A percentile compares a stretch with the other conserved stretches of the same genome.
Conservation (phyloP, 2,113 vertebrate species). For the Pelecanoides urinatrix region DNA sequence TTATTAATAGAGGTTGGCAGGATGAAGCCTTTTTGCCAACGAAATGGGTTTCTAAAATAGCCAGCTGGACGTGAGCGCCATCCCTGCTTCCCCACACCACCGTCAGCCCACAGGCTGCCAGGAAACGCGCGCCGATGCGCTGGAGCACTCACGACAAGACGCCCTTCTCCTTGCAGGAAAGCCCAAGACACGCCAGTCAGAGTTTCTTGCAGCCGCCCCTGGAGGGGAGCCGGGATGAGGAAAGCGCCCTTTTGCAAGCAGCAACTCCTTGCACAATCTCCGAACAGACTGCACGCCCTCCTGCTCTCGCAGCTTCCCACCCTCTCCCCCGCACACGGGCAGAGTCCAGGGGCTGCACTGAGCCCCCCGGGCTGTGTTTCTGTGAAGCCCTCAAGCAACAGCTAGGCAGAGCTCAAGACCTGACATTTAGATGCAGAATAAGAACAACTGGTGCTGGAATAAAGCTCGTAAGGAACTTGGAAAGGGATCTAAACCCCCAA, state of each 20-base stretch:
- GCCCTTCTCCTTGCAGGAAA: neutral
- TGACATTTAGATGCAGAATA: fast-evolving
- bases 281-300: neutral
- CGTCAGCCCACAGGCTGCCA: neutral
- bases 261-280: neutral
- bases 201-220: neutral
- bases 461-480: fast-evolving
- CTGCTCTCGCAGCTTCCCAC: neutral
- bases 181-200: neutral
- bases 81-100: fast-evolving
- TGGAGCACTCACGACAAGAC: neutral
- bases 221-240: neutral
- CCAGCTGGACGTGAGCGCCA: fast-evolving
- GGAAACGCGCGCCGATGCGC: fast-evolving
- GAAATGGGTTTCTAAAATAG: neutral
- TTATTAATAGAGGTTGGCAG: neutral
- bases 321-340: neutral
- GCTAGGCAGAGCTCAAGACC: neutral
- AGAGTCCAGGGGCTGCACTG: neutral
- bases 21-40: neutral
- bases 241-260: neutral
- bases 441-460: neutral
- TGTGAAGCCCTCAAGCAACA: neutral
- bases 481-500: neutral
- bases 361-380: neutral